These are phyloP conservation scores for Podocnemis expansa DNA, from an alignment of 2,113 vertebrate genomes.

Conservation along the genomic window DNA sequence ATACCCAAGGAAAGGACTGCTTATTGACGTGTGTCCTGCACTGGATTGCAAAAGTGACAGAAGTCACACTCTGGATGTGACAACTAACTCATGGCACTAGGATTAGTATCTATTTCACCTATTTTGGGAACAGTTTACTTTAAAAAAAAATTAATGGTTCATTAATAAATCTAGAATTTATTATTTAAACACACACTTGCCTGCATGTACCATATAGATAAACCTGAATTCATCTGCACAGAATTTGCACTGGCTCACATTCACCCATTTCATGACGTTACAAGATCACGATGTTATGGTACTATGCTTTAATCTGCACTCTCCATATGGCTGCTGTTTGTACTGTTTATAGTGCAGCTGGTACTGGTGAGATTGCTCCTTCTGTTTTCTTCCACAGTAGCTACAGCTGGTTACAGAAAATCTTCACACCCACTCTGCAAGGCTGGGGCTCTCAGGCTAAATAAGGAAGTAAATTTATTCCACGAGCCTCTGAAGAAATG, in stretches of 20 bases:
- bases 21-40: not conserved
- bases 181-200: not conserved
- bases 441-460: not conserved
- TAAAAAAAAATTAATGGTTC: not conserved
- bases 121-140: not conserved
- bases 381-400: not conserved
- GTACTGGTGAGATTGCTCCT: not conserved
- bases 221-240: not conserved
- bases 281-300: not conserved
- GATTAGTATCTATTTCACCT: not conserved
- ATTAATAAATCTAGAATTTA: not conserved
- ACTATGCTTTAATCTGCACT: not conserved
- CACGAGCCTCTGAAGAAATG: not conserved
- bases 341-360: not conserved
- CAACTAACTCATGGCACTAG: not conserved
- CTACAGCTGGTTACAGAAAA: not conserved
- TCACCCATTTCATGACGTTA: not conserved
- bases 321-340: not conserved
- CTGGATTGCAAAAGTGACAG: not conserved
- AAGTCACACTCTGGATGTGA: not conserved
- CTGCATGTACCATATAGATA: not conserved
- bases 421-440: not conserved
- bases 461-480: rapidly evolving
- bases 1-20: not conserved
- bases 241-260: not conserved